phyloP scores from a whole-genome alignment of 2,113 vertebrate genomes.

The Cyrtonyx montezumae region DNA sequence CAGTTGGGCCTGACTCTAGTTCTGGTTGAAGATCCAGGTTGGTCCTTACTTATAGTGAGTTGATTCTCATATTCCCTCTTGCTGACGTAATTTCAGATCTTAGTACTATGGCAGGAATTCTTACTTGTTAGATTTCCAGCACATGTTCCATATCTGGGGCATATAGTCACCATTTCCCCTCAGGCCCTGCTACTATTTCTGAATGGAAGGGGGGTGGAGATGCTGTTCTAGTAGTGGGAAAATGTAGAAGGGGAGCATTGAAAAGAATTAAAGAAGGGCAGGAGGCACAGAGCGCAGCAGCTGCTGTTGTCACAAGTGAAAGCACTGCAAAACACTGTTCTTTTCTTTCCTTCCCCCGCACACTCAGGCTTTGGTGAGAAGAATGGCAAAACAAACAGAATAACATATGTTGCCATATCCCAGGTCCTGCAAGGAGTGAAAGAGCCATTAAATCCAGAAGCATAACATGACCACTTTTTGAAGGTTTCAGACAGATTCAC shows the following conservation, averaged over 20 bases:
- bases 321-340: neutral
- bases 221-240: neutral
- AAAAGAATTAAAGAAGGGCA: neutral
- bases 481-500: neutral
- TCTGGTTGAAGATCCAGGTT: neutral
- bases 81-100: neutral
- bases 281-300: conserved; percentile 10
- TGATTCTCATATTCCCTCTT: neutral
- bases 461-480: neutral
- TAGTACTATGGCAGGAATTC: conserved; percentile 6
- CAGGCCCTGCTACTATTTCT: neutral
- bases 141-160: conserved; percentile 45
- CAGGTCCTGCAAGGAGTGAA: neutral
- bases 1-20: neutral
- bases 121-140: neutral
- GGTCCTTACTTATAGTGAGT: neutral
- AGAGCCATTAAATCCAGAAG: neutral
- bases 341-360: neutral
- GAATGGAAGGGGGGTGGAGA: neutral
- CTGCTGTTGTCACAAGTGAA: conserved; percentile 24
- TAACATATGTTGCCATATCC: neutral
- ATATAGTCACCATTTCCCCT: conserved; percentile 47
- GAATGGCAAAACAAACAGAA: neutral
- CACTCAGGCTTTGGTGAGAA: neutral
- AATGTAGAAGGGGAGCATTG: neutral